Percentiles rank a stretch among this genome's conserved stretches.
Conservation (phyloP, 1,140 invertebrate genomes). For the Philotrypesis tridentata region DNA sequence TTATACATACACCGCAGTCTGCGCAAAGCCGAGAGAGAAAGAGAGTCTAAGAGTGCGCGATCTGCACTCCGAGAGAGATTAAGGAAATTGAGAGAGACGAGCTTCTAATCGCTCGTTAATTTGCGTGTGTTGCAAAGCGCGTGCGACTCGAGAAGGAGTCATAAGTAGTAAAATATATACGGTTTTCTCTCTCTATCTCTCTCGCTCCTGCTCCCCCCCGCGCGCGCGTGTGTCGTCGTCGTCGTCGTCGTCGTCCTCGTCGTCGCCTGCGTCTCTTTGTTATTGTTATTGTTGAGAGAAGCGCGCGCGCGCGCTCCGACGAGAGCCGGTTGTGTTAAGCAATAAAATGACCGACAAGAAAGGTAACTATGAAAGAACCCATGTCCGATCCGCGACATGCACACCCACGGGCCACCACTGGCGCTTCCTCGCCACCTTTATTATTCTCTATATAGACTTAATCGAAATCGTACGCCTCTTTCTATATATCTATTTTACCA, state of each 20-base stretch:
- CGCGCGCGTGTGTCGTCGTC: no score
- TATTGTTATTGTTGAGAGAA: neutral
- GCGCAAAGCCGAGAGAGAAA: neutral
- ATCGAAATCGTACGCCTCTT: no score
- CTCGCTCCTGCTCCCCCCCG: no score
- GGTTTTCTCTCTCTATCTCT: no score
- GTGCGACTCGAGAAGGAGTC: neutral
- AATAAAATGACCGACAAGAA: slow-evolving; percentile 74
- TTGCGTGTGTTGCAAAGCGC: neutral
- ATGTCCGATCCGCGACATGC: slow-evolving; percentile 45
- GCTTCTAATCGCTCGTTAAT: neutral
- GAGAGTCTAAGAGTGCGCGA: neutral
- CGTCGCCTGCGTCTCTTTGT: neutral
- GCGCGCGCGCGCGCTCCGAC: neutral
- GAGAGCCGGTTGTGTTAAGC: slow-evolving; percentile 55
- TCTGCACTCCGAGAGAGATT: neutral
- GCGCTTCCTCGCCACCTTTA: slow-evolving; percentile 38
- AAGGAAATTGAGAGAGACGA: no score
- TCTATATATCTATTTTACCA: no score
- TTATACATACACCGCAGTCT: no score
- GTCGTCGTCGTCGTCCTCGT: neutral
- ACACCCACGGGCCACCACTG: slow-evolving; percentile 42
- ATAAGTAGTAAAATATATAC: no score
- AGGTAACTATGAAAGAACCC: slow-evolving; percentile 71
- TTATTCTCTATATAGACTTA: slow-evolving; percentile 45